Base-by-base conservation (phyloP, 1,140 invertebrate genomes). In the Bombus confusus region DNA sequence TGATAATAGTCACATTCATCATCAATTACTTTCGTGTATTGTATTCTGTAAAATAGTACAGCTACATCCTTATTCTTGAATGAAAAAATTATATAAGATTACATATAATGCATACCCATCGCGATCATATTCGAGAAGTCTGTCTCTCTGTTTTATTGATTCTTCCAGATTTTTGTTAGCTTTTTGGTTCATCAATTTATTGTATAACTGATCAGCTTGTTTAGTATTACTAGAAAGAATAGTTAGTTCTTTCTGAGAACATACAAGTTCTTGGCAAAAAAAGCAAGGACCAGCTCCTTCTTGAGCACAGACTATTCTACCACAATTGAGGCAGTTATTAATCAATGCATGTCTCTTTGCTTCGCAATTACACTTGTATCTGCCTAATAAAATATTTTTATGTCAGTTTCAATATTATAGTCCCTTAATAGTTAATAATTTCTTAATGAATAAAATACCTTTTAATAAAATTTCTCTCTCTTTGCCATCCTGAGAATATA, bases 251-350 rank as follows among this genome's bases (percentile, higher is more conserved):
- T 98, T 96, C n/a, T 96, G 95, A 4, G 97, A 97, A 91, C 97
- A 98, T 94, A 98, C 98, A 86, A 98, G 93, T 90, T 97, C 96
- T 3, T 97, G 97, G 96, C 99, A 99, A 92, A 98, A 99, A 22
- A 99, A 96, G 94, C 99, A 99, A 3, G 98, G 98, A 1, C 99
- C 99, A 59, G 98, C 97, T 3, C 99, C 99, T 96, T 99, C 99
- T 95, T 99, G 99, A 79, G 96, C 96, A 95, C 99, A 99, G 39
- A 99, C 98, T 91, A 99, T 98, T 87, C 98, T 96, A 0, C 99
- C 99, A 96, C 99, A 99, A 78, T 97, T 96, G 1, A 98, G 92
- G 92, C 99, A 99, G 95, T 99, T 99, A 92, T 98, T 99, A 73
- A 99, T 96, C 22, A 99, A 95, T 75, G 96, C 95, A 95, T 99